Evolutionary conservation across 2,888 invertebrate species (phyloP), one percentile per base, ranked within the genome.

Genomic region (Sphinx pinastri): DNA sequence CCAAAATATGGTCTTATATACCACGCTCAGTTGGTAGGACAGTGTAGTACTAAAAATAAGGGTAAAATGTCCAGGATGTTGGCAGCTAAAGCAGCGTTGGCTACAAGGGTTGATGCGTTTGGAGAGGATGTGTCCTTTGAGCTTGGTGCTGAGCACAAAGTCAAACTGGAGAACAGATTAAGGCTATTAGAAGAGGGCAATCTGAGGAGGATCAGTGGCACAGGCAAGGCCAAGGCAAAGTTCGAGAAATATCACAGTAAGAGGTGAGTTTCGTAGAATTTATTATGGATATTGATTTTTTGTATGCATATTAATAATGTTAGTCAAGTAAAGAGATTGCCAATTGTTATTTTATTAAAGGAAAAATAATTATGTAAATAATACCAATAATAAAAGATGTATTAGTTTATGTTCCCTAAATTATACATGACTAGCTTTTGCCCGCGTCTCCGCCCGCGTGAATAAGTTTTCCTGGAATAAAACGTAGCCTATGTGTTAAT

Each of bases 1-100:
- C 99, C 99, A 0, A 99, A 99, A 85, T 99, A 99, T 88, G 99
- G 99, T 94, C 94, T 99, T 58, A 98, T 99, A 75, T 99, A 99
- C 87, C 99, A 99, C 87, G 97, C 99, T 0, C 97, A 98, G 82
- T 90, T 99, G 19, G 97, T 99, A 10, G 98, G 99, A 0, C 98
- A 98, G 85, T 95, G 97, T 0, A 97, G 97, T 83, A 95, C 97
- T 0, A 98, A 97, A 88, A 97, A 98, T 79, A 99, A 99, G 89
- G 99, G 99, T 72, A 97, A 97, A 91, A 97, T 97, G 95, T 98
- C 99, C 0, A 95, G 99, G 80, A 99, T 99, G 96, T 93, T 99
- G 78, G 99, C 99, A 0, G 99, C 99, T 0, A 99, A 99, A 89
- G 97, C 99, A 0, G 96, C 99, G 0, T 89, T 99, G 51, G 98